phyloP scores from a whole-genome alignment of 2,888 invertebrate species.

The Syrphus vitripennis region DNA sequence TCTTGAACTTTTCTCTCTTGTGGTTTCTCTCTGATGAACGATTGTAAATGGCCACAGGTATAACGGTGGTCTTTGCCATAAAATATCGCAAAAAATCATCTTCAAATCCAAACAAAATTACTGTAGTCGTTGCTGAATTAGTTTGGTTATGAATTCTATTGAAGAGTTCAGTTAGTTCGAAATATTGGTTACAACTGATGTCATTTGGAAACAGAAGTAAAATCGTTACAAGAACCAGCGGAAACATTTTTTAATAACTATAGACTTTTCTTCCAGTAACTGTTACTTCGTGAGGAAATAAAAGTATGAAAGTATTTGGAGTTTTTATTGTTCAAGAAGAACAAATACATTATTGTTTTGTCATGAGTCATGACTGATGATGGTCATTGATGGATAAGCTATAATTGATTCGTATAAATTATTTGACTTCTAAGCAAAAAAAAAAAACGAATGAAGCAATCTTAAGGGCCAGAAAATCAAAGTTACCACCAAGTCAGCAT shows the following conservation, averaged over 20 bases:
- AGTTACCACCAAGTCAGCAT: too few species aligned
- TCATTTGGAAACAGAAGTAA: neutral
- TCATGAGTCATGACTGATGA: too few species aligned
- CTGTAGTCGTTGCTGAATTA: neutral
- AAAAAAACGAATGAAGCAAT: too few species aligned
- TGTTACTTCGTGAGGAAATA: too few species aligned
- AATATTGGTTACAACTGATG: neutral
- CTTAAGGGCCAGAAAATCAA: too few species aligned
- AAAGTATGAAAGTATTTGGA: too few species aligned
- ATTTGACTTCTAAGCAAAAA: too few species aligned
- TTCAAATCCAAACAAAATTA: neutral
- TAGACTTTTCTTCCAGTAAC: neutral
- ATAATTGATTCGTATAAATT: too few species aligned
- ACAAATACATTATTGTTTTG: too few species aligned
- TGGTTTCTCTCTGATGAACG: neutral
- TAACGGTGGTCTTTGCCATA: neutral
- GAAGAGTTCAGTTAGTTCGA: neutral
- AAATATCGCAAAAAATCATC: neutral
- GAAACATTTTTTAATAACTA: neutral
- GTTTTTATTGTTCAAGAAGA: too few species aligned
- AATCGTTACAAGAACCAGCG: neutral
- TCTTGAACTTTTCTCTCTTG: neutral
- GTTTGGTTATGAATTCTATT: neutral
- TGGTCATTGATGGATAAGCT: too few species aligned
- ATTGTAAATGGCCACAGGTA: neutral